Base-by-base conservation (phyloP, 2,888 invertebrate species). In the Sylvicola fuscatus region DNA sequence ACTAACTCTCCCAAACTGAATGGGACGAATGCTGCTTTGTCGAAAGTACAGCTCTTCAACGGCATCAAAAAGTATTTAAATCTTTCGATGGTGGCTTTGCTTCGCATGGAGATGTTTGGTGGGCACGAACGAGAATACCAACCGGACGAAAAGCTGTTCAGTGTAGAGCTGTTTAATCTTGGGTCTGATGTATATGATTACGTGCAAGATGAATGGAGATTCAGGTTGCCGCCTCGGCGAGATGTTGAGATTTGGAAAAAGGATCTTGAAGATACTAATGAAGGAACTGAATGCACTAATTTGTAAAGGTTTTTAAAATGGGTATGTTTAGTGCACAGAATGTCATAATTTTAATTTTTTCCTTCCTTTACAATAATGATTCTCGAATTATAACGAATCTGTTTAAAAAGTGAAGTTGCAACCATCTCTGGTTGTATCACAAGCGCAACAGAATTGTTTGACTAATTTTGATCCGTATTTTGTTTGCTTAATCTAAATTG, bases 101-200 rank as follows among this genome's bases (percentile, higher is more conserved):
- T 58, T 3, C 51, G 58, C 7, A 57, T 58, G 54, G 58, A 58
- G 47, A 52, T 58, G 49, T 58, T 58, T 40, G 53, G 53, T 0
- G 46, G 43, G 16, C 43, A 48, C 0, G 58, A 58, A 7, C 50
- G 58, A 5, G 40, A 43, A 11, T 58, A 55, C 52, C 52, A 53
- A 38, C 39, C 44, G 0, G 58, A 58, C 39, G 58, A 58, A 40
- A 50, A 47, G n/a, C 46, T 46, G 3, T 48, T 49, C 16, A 43
- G 52, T 2, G 41, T 46, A 8, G 58, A 58, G 33, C 34, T 58
- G 6, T 37, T 56, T 15, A 47, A 46, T 13, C 41, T 57, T 8
- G 57, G 58, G 4, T 51, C 53, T 12, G 36, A 43, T 1, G 44
- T 54, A 5, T 58, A 53, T 38, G 44, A 46, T 11, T 54, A 51